Evolutionary conservation across 1,140 invertebrate species (phyloP).

Genomic region (Reticulitermes speratus): DNA sequence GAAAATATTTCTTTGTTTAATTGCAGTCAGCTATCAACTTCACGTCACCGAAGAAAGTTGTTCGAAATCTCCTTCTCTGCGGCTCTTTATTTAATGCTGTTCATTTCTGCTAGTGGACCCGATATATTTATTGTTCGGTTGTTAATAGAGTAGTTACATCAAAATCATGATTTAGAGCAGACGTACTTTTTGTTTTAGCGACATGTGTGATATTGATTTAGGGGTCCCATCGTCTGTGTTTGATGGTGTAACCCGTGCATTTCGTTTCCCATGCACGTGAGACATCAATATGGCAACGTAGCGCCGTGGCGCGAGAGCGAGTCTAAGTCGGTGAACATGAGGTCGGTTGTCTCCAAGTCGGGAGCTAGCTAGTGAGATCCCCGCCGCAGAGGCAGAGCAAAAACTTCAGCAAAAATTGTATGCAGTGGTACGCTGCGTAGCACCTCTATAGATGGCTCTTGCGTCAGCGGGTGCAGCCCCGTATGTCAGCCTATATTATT

Average conservation of each 20-base stretch:
- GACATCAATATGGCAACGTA: slow-evolving; percentile 28
- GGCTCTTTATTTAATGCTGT: background rate
- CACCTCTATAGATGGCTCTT: slow-evolving; percentile 52
- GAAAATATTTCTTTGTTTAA: background rate
- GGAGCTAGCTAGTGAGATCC: slow-evolving; percentile 31
- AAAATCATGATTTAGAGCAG: background rate
- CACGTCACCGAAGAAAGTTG: background rate
- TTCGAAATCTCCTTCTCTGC: background rate
- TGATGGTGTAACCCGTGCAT: slow-evolving; percentile 28
- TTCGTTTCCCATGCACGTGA: slow-evolving; percentile 30
- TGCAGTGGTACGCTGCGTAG: slow-evolving; percentile 34
- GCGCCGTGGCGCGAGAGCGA: slow-evolving; percentile 29
- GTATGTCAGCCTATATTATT: slow-evolving; percentile 54
- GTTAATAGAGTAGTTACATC: background rate
- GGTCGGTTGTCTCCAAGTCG: slow-evolving; percentile 33
- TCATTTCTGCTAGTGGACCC: background rate
- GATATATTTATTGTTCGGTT: background rate
- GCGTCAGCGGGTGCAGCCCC: slow-evolving; percentile 52
- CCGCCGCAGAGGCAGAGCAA: slow-evolving; percentile 30
- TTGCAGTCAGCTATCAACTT: background rate
- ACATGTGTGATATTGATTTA: slow-evolving; percentile 34
- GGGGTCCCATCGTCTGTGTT: slow-evolving; percentile 27
- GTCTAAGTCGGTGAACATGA: slow-evolving; percentile 30
- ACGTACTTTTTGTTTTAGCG: background rate
- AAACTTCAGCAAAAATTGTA: slow-evolving; percentile 26